Percentiles rank a stretch among this genome's conserved stretches.
Conservation (phyloP, 1,140 invertebrate species). For the Aricia agestis region DNA sequence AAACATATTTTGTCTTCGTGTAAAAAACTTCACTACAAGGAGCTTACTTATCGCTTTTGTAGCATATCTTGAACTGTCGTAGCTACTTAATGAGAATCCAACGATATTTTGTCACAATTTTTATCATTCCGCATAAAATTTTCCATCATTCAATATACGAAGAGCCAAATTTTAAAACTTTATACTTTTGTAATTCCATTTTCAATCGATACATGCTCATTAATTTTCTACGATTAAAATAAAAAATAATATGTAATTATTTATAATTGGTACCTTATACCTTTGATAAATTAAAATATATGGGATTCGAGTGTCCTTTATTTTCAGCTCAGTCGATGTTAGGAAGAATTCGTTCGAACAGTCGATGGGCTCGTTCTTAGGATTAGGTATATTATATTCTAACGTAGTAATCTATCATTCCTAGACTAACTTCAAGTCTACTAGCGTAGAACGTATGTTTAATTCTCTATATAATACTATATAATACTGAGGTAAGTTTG, state of each 20-base stretch:
- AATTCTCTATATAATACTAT: conserved; percentile 23
- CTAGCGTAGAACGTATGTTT: conserved; percentile 10
- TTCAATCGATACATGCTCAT: not conserved
- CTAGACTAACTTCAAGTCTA: not conserved
- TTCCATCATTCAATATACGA: not conserved
- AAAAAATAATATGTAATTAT: not conserved
- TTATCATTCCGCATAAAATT: conserved; percentile 3
- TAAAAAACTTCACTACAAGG: conserved; percentile 5
- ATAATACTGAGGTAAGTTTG: conserved; percentile 27
- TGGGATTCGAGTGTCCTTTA: not conserved
- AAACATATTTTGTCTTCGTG: not conserved
- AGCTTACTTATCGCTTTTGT: conserved; percentile 22
- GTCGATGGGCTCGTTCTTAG: not conserved
- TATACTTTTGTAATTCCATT: conserved; percentile 7
- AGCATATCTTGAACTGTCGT: conserved; percentile 8
- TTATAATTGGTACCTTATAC: not conserved
- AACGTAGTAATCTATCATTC: not conserved
- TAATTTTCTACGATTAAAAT: conserved; percentile 10
- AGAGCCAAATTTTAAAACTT: not conserved
- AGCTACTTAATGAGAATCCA: conserved; percentile 8
- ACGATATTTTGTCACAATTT: not conserved
- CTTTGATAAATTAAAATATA: not conserved
- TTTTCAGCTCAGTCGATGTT: conserved; percentile 8
- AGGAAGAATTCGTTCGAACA: conserved; percentile 4
- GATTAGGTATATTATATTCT: not conserved